Base-by-base conservation (phyloP, 1,140 invertebrate species). In the Carposina sasakii region DNA sequence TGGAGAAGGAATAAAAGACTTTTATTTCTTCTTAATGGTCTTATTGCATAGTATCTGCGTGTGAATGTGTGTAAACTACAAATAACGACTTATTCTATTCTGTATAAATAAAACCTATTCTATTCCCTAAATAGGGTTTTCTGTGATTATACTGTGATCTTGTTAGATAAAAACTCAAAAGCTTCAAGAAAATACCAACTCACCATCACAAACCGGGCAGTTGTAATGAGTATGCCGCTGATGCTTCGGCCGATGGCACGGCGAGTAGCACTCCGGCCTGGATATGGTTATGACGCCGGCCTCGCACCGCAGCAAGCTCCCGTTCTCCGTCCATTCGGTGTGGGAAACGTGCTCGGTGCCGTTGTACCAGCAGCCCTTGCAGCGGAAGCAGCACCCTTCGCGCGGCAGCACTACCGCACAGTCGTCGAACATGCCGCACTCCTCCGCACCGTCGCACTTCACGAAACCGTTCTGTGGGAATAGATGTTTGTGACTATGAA, bases 211-310 rank as follows among this genome's bases (percentile, higher is more conserved):
- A 26, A 91, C 91, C 0, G 93, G 91, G 76, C 95, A 97, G 72
- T 95, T 96, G 48, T 79, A 81, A 41, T 81, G 79, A 6, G 71
- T 72, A 57, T 93, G 89, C 23, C 94, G 91, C 12, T 89, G 87
- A n/a, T 91, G 88, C 24, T 89, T 82, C 0, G 94, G 90, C 28
- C 78, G 71, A 1, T 87, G 78, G 71, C 95, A 96, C 0, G 93
- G 92, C 9, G 90, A 90, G 69, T 95, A 92, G 70, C 95, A 97
- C 48, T 91, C 89, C 15, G 92, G 86, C 42, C 87, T 85, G 1
- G 93, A 92, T 60, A 93, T 89, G 1, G 94, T 97, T 48, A 96
- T 86, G 22, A 96, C 91, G 8, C 94, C 94, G 15, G 93, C 94
- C 70, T 93, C 89, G 77, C 95, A 96, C 20, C 90, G 87, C 54